Evolutionary conservation across 2,888 invertebrate genomes (phyloP).

Genomic region (Erpobdella octoculata): DNA sequence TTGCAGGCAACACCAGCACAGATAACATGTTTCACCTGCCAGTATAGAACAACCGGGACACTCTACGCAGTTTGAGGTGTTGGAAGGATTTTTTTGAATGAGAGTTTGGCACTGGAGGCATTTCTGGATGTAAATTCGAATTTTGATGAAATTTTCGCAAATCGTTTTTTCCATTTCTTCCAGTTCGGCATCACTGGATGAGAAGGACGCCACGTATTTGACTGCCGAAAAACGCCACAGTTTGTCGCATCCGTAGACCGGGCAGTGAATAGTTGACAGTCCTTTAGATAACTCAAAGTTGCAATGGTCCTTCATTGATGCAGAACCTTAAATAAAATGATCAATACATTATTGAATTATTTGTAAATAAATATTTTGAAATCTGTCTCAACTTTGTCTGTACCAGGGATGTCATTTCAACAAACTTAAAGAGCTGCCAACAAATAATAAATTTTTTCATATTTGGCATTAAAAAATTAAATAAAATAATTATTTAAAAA

Average conservation of each 20-base stretch:
- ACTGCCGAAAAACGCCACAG: conserved; percentile 1
- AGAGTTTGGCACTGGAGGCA: conserved; percentile 7
- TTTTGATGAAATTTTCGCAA: neutral
- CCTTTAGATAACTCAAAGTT: neutral
- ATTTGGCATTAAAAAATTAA: no score
- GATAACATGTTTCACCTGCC: neutral
- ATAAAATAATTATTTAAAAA: no score
- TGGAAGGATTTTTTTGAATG: neutral
- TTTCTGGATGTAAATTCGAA: neutral
- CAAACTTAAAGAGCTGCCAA: no score
- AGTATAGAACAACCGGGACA: conserved; percentile 15
- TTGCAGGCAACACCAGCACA: conserved; percentile 14
- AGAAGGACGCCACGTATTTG: neutral
- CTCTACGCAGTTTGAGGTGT: neutral
- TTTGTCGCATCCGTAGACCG: neutral
- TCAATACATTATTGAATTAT: neutral
- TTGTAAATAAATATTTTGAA: neutral
- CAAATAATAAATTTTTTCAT: no score
- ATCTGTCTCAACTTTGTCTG: no score
- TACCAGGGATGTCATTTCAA: no score
- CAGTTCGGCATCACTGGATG: neutral
- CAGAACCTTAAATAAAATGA: neutral
- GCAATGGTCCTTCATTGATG: conserved; percentile 22
- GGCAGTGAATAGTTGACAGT: neutral
- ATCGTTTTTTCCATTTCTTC: conserved; percentile 9